Base-by-base conservation (phyloP, 2,888 invertebrate species). In the Plusia festucae region DNA sequence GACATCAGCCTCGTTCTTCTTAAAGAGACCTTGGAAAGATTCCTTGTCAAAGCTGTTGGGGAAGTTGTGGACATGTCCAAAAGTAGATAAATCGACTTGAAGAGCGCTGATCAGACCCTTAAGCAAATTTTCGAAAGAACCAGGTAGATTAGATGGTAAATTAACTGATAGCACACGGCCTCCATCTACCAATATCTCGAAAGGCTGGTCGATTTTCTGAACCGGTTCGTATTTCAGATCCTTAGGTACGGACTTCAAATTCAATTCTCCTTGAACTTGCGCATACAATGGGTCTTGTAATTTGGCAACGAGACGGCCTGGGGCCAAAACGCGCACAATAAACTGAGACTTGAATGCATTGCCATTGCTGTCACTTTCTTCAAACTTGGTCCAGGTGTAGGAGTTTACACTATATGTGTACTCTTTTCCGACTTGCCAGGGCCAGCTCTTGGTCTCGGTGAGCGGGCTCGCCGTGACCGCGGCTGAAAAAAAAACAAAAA, bases 1-100 rank as follows among this genome's bases (percentile, higher is more conserved):
- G 27, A 97, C 96, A 46, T 97, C 96, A 74, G 96, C 95, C 90
- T 97, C 97, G 96, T 97, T 96, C 71, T 96, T 96, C 78, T 95
- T 96, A 91, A 95, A 97, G 60, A 95, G 91, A 1, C 96, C 97
- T 77, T 93, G 95, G 24, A 93, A 87, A 9, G 89, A 85, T 59
- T 91, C 85, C 63, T 90, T 88, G 46, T 95, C 91, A 53, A 91
- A 95, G 66, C 88, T 88, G 82, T 95, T 94, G 69, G 93, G 88
- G 30, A 90, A 85, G 73, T 92, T 93, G 52, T 93, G 90, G 52
- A 95, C 92, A 51, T 91, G 89, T 76, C 96, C 96, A 84, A 95
- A 89, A 8, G 95, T 96, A 40, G 95, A 94, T 15, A 96, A 93
- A 81, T 97, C 97, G 7, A 97, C 90, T 90, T 97, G 97, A 61